A percentile compares a stretch with the other conserved stretches of the same genome.
These are phyloP conservation scores for Etheostoma perlongum DNA, from an alignment of 2,797 vertebrate species.

Conservation along the genomic window DNA sequence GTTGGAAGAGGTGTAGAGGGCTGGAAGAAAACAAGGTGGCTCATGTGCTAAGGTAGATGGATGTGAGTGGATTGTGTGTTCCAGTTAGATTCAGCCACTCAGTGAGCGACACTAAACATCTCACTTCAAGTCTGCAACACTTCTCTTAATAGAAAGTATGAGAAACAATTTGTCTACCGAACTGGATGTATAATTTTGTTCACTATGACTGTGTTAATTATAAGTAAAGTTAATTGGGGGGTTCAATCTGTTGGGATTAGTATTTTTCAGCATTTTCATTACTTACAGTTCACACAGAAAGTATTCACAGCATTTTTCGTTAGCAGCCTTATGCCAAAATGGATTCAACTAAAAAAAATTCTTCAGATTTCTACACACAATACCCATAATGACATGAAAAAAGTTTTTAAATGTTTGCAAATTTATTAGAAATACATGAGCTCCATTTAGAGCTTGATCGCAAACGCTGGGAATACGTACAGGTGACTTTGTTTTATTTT, in stretches of 20 bases:
- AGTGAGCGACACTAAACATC: neutral
- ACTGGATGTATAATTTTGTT: neutral
- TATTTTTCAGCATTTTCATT: neutral
- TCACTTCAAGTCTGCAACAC: too few species aligned
- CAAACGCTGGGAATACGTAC: too few species aligned
- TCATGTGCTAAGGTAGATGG: neutral
- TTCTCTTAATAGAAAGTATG: neutral
- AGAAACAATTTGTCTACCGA: neutral
- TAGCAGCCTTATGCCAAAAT: too few species aligned
- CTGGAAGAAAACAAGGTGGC: neutral
- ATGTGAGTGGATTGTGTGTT: neutral
- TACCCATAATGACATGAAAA: too few species aligned
- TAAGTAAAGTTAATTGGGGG: neutral
- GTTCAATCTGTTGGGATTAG: neutral
- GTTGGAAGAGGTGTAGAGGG: neutral
- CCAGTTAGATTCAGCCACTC: neutral
- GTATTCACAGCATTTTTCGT: too few species aligned
- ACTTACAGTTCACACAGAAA: neutral
- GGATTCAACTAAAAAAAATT: too few species aligned
- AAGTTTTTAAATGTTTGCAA: too few species aligned
- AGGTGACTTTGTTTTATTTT: too few species aligned
- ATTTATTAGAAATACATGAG: too few species aligned
- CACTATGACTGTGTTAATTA: slow-evolving; percentile 8
- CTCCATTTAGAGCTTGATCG: too few species aligned
- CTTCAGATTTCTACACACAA: too few species aligned